Evolutionary conservation across 2,888 invertebrate genomes (phyloP).

Genomic region (Tenthredo mesomela): DNA sequence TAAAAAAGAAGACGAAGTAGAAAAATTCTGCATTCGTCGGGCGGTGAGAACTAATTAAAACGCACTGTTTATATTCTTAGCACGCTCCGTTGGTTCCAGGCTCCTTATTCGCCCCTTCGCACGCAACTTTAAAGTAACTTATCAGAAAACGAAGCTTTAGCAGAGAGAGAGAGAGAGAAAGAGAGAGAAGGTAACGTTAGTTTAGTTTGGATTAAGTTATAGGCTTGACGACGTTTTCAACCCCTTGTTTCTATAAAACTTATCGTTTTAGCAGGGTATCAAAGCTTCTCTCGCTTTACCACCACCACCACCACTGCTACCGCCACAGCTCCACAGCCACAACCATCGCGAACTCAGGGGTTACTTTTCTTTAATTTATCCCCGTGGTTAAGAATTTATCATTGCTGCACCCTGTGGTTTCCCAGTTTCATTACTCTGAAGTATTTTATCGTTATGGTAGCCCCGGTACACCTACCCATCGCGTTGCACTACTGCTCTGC

Average conservation of each 20-base stretch:
- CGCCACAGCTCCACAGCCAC: not conserved
- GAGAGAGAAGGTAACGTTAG: not conserved
- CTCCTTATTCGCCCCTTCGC: constrained; percentile 29
- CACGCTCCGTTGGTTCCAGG: constrained; percentile 61
- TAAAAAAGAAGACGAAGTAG: not conserved
- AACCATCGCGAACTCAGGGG: not conserved
- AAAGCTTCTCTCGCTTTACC: not conserved
- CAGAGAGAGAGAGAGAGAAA: not conserved
- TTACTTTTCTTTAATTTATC: constrained; percentile 5
- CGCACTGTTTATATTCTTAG: constrained; percentile 75
- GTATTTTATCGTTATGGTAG: constrained; percentile 31
- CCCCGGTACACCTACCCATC: not conserved
- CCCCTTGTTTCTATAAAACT: constrained; percentile 4
- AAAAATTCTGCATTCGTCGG: constrained; percentile 67
- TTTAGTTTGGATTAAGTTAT: constrained; percentile 2
- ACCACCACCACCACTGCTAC: too few species aligned
- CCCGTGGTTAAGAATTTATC: constrained; percentile 24
- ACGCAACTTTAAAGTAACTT: constrained; percentile 49
- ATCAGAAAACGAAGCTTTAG: constrained; percentile 46
- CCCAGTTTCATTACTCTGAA: constrained; percentile 43
- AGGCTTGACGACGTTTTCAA: not conserved
- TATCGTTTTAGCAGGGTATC: not conserved
- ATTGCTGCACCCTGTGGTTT: constrained; percentile 7
- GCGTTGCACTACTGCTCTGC: not conserved
- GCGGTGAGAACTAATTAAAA: constrained; percentile 73